Evolutionary conservation across 2,888 invertebrate genomes (phyloP), one percentile per base, ranked within the genome.

Genomic region (Ormyrus thymus): DNA sequence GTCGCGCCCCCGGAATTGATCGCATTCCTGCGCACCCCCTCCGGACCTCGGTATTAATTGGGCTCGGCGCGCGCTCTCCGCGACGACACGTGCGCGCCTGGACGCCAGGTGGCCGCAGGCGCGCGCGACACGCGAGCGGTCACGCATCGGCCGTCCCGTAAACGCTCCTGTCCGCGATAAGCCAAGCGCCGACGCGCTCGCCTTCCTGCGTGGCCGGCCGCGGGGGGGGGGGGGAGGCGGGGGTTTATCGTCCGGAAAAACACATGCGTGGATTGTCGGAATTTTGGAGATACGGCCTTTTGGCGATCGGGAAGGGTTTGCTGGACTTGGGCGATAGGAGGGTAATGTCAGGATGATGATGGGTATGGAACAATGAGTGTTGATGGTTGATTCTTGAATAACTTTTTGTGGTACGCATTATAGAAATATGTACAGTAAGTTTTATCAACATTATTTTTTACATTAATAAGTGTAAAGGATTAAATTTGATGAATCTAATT

Each of bases 71-170:
- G 48, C 73, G 48, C 2, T 45, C 51, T 45, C 61, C 43, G 51
- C 43, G 64, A 29, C 70, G 74, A 76, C 80, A 78, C 77, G 80
- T 78, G 80, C 69, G 79, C 8, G 48, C 68, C 56, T 71, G 48
- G 69, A 71, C 76, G 66, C 81, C 81, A 82, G 81, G 80, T 82
- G 81, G 81, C 45, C 79, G 6, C 43, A n/a, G 29, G 51, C 43
- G 45, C 50, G 50, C 29, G 68, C 56, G 75, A 29, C 29, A 29
- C 59, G 70, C 13, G 66, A 61, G 56, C 58, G 58, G 78, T 80
- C 80, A 80, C 78, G 80, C 78, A 74, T 79, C 65, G 80, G 55
- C 65, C 75, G 66, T 10, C 62, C 8, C 66, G 61, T 79, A 80
- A 80, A 80, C 64, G 64, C 65, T 29, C 51, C 45, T 53, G 50